Evolutionary conservation across 2,888 invertebrate genomes (phyloP).

Genomic region (Pollenia angustigena): DNA sequence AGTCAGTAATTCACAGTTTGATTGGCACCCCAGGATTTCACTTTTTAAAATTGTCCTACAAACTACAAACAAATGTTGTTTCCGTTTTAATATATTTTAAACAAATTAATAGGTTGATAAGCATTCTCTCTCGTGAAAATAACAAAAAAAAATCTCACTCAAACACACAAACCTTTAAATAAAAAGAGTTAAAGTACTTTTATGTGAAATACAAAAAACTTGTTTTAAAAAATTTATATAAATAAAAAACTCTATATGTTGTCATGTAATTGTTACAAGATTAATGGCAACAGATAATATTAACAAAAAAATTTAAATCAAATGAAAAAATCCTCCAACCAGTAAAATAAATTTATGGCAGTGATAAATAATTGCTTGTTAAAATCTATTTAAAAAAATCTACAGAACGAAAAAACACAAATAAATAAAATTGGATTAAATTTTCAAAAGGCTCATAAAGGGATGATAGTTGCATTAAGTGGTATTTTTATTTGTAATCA

Average conservation of each 20-base stretch:
- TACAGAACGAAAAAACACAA: background rate
- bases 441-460: slow-evolving; percentile 51
- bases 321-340: slow-evolving; percentile 14
- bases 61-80: background rate
- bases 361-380: slow-evolving; percentile 60
- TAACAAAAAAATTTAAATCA: slow-evolving; percentile 40
- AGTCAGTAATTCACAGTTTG: background rate
- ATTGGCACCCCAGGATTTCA: background rate
- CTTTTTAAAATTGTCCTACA: background rate
- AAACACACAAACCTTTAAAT: background rate
- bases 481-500: slow-evolving; percentile 20
- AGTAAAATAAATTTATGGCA: slow-evolving; percentile 43
- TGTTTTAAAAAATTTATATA: background rate
- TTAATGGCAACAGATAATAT: slow-evolving; percentile 67
- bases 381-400: slow-evolving; percentile 12
- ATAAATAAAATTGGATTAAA: slow-evolving; percentile 46
- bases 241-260: slow-evolving; percentile 43
- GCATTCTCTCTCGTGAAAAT: slow-evolving; percentile 31
- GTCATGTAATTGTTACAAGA: slow-evolving; percentile 72
- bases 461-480: slow-evolving; percentile 34
- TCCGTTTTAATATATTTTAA: slow-evolving; percentile 49
- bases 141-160: background rate
- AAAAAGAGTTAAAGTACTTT: background rate
- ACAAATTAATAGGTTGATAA: slow-evolving; percentile 59
- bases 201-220: background rate